Evolutionary conservation across 2,797 vertebrate species (phyloP).

Genomic region (Phataginus tetradactyla): DNA sequence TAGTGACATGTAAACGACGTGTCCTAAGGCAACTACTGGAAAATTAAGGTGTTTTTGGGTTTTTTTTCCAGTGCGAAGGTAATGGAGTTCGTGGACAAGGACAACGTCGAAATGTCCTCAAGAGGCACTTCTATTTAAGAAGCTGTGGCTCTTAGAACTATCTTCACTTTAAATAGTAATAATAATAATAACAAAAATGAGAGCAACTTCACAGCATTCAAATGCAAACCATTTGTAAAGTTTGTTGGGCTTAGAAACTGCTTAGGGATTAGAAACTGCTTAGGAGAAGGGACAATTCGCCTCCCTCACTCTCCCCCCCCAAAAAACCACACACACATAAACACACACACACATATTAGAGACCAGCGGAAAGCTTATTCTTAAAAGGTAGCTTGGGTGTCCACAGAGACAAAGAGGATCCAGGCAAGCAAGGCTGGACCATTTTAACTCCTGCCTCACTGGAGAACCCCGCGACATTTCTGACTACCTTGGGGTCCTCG

Average conservation of each 20-base stretch:
- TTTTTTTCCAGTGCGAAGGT: background rate
- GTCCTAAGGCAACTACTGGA: slow-evolving; percentile 39
- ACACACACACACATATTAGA: background rate
- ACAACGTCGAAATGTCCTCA: slow-evolving; percentile 53
- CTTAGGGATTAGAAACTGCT: slow-evolving; percentile 30
- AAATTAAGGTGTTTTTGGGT: slow-evolving; percentile 8
- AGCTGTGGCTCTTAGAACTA: slow-evolving; percentile 29
- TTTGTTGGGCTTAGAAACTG: slow-evolving; percentile 8
- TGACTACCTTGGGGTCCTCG: background rate
- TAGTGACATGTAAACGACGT: slow-evolving; percentile 48
- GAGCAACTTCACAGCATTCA: background rate
- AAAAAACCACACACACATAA: background rate
- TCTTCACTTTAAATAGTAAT: slow-evolving; percentile 50
- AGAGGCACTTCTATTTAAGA: slow-evolving; percentile 42
- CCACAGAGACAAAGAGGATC: background rate
- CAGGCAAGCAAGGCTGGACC: background rate
- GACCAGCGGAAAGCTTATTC: background rate
- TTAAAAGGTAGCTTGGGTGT: background rate
- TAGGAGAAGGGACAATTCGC: background rate
- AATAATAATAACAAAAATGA: background rate
- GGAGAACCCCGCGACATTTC: background rate
- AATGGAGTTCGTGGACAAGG: slow-evolving; percentile 33
- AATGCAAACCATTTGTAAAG: slow-evolving; percentile 5
- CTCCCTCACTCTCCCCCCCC: background rate
- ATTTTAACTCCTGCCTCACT: background rate